Base-by-base conservation (phyloP, 1,140 invertebrate species). In the Reticulitermes speratus region DNA sequence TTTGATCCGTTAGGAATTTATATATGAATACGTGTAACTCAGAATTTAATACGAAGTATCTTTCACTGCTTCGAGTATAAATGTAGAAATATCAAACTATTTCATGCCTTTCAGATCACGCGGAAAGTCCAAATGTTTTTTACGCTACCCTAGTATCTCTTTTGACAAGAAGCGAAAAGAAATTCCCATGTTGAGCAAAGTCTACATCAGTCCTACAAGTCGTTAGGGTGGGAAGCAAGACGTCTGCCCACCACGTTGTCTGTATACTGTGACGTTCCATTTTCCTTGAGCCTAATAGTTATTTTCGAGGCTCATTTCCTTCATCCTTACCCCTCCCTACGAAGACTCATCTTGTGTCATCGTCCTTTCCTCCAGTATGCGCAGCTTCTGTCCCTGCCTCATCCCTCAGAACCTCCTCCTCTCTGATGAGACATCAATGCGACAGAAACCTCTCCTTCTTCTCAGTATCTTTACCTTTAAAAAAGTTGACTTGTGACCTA, bases 301-400 rank as follows among this genome's bases (percentile, higher is more conserved):
- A 75, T 75, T 75, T 75, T 75, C n/a, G 65, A 75, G n/a, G 65
- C 65, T 75, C 65, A 75, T 75, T 75, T 75, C 65, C 65, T 75
- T 75, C 65, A 75, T 6, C 65, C 65, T 75, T 25, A 75, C 7
- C 65, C 65, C n/a, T n/a, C n/a, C 65, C 65, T 75, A 55, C 52
- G 52, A 55, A 55, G 52, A 55, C 52, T 55, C 52, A 55, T 55
- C 19, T 55, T 21, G n/a, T 75, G 59, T 75, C 65, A 30, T 75
- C 65, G 65, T 75, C 65, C n/a, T 30, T n/a, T 30, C 65, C 65
- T 75, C n/a, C 65, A 8, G 16, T 16, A 75, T 75, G n/a, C 65
- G 25, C 65, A 30, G 2, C 65, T 30, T 6, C 25, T 30, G 7
- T 30, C n/a, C 65, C 14, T 75, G 25, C 65, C 5, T 8, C 65